phyloP scores from a whole-genome alignment of 2,797 vertebrate species.

The Sebastes vulpes region DNA sequence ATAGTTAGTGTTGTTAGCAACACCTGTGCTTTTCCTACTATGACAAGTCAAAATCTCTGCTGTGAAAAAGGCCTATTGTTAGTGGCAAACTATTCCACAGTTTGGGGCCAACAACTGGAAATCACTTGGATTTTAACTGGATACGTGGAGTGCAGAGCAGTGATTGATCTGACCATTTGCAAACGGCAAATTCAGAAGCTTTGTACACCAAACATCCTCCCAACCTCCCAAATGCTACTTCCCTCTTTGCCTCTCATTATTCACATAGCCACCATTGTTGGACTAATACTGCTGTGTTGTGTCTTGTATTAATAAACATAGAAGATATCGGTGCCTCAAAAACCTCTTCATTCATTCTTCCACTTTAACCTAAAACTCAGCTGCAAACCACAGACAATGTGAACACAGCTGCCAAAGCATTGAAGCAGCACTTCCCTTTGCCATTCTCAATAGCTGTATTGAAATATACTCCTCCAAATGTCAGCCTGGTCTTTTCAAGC shows the following conservation, averaged over 20 bases:
- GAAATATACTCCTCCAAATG: constrained; percentile 72
- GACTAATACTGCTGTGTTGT: not conserved
- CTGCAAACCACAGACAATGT: not conserved
- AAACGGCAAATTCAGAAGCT: not conserved
- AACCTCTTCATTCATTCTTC: not conserved
- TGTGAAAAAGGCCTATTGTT: not conserved
- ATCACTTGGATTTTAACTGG: not conserved
- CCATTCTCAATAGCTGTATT: constrained; percentile 40
- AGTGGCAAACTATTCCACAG: not conserved
- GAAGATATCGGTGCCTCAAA: not conserved
- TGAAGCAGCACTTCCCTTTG: not conserved
- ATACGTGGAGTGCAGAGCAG: not conserved
- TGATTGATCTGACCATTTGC: too few species aligned
- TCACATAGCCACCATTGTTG: not conserved
- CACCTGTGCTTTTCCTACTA: too few species aligned
- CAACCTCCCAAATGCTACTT: not conserved
- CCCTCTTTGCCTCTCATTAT: not conserved
- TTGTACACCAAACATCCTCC: not conserved
- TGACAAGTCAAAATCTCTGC: not conserved
- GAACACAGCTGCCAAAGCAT: not conserved
- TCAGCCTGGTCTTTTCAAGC: constrained; percentile 77
- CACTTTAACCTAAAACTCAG: not conserved
- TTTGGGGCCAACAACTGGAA: not conserved
- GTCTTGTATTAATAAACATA: not conserved
- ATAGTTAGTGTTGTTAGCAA: too few species aligned